Conservation (phyloP, 2,797 vertebrate genomes). For the Pseudopleuronectes americanus region DNA sequence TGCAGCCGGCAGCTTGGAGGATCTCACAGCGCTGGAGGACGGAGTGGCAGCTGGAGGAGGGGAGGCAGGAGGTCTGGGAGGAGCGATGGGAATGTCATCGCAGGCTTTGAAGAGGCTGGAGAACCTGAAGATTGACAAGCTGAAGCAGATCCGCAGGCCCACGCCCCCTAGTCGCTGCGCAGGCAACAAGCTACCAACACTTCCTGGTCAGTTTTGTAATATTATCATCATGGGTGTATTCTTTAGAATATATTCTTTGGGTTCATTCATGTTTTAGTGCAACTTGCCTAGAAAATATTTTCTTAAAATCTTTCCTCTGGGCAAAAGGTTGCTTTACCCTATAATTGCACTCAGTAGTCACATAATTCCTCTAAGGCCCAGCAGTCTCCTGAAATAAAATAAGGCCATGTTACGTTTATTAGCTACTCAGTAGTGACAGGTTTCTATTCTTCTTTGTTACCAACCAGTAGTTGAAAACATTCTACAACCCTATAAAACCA, state of each 20-base stretch:
- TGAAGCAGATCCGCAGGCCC: conserved; percentile 90
- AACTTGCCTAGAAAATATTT: not conserved
- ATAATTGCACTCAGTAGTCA: too few species aligned
- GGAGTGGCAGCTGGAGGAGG: conserved; percentile 82
- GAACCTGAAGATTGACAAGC: conserved; percentile 95
- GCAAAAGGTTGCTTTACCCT: not conserved
- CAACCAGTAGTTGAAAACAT: too few species aligned
- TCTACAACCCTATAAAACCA: too few species aligned
- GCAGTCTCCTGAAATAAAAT: too few species aligned
- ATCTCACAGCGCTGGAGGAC: conserved; percentile 93
- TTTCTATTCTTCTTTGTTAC: too few species aligned
- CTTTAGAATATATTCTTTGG: not conserved
- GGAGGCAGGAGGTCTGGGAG: conserved; percentile 81
- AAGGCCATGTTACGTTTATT: too few species aligned
- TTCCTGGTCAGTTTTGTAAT: conserved; percentile 82
- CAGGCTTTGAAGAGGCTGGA: conserved; percentile 93
- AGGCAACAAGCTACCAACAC: conserved; percentile 88
- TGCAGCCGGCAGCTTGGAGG: conserved; percentile 92
- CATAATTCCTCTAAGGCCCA: too few species aligned
- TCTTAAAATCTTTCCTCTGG: not conserved
- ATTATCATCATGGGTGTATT: not conserved
- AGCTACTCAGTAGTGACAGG: too few species aligned
- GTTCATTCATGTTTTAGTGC: not conserved
- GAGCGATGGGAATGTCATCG: conserved; percentile 88
- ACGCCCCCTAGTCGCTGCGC: conserved; percentile 81